Evolutionary conservation across 1,140 invertebrate species (phyloP), one percentile per base, ranked within the genome.

Genomic region (Papilio aristodemus): DNA sequence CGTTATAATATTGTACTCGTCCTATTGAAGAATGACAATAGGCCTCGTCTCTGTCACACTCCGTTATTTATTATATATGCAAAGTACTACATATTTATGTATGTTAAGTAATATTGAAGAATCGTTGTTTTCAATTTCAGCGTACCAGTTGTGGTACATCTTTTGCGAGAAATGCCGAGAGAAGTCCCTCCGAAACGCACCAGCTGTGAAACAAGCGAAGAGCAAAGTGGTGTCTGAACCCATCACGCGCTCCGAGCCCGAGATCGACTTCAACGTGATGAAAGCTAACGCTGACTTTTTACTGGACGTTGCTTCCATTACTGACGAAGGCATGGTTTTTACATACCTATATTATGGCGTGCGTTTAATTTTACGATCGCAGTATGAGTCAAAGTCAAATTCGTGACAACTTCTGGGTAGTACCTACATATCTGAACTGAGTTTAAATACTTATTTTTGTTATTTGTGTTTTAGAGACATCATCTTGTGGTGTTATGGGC

Each of bases 281-380:
- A 96, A 96, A 72, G 97, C 97, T 81, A 99, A 99, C 89, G 97
- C 98, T 0, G 94, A 98, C 91, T 99, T 99, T 85, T 89, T 99
- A 10, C 90, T 99, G 63, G 97, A 99, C 81, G 85, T 99, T 57
- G 95, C 96, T 0, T 95, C 96, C 74, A 94, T 96, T 0, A 94
- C 93, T 10, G 93, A 93, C 10, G 88, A 89, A 8, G 91, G 91
- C 89, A 81, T 71, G 63, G 72, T 27, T 36, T 63, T 36, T 66
- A n/a, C n/a, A n/a, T n/a, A n/a, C n/a, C n/a, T n/a, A n/a, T n/a
- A n/a, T n/a, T n/a, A n/a, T n/a, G n/a, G n/a, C n/a, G n/a, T n/a
- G n/a, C n/a, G n/a, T n/a, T n/a, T n/a, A n/a, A n/a, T n/a, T n/a
- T n/a, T n/a, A n/a, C n/a, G n/a, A n/a, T n/a, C n/a, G n/a, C n/a